Conservation (phyloP, 2,113 vertebrate genomes). For the Trochalopteron elliotii region DNA sequence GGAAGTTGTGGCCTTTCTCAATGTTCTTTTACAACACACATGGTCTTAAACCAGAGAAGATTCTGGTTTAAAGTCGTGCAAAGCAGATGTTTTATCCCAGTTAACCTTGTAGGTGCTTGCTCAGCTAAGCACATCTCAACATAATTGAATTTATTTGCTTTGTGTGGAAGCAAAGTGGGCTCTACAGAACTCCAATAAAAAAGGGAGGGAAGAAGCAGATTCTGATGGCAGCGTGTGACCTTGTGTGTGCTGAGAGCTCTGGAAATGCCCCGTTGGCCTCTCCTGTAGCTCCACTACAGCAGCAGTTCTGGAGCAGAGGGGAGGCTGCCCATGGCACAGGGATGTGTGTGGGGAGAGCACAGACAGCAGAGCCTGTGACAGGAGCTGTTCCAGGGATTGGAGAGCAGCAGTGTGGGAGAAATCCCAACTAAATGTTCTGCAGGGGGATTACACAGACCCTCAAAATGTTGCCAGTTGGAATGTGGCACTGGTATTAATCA, state of each 20-base stretch:
- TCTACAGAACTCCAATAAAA: background rate
- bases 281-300: fast-evolving
- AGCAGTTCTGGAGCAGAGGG: background rate
- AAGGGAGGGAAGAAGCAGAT: background rate
- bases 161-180: background rate
- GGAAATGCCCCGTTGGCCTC: fast-evolving
- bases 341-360: fast-evolving
- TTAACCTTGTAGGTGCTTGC: background rate
- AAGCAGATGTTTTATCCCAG: background rate
- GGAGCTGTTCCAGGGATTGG: background rate
- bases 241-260: background rate
- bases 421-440: background rate
- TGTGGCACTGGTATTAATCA: background rate
- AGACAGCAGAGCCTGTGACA: background rate
- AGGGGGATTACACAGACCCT: background rate
- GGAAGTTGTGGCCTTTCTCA: background rate
- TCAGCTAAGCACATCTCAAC: background rate
- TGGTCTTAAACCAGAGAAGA: background rate
- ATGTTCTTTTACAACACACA: fast-evolving
- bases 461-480: background rate
- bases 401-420: background rate
- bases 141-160: background rate
- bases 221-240: background rate
- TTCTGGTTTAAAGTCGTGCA: background rate
- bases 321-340: background rate